These are phyloP conservation scores for Nomada goodeniana DNA, from an alignment of 2,888 invertebrate genomes.

Conservation along the genomic window DNA sequence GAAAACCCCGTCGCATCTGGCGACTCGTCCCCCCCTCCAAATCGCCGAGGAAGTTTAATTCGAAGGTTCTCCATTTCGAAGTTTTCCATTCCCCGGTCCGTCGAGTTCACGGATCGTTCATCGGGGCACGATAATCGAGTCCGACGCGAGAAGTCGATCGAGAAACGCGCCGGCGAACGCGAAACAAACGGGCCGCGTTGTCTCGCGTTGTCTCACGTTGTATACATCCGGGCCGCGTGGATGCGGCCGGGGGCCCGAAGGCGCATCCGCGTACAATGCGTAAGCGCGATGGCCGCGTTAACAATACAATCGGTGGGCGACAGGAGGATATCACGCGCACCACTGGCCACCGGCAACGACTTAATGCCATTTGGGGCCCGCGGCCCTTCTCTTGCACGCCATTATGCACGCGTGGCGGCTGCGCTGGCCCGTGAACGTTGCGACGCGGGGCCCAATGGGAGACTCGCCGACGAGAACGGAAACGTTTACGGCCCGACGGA, in stretches of 20 bases:
- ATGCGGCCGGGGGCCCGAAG: slow-evolving; percentile 37
- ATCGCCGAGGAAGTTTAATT: background rate
- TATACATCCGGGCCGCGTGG: slow-evolving; percentile 38
- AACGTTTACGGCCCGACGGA: slow-evolving; percentile 41
- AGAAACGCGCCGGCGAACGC: slow-evolving; percentile 25
- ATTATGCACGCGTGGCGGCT: slow-evolving; percentile 70
- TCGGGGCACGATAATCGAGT: too few relatives aligned
- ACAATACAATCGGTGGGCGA: slow-evolving; percentile 69
- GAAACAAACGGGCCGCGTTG: slow-evolving; percentile 68
- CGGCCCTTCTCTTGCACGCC: slow-evolving; percentile 54
- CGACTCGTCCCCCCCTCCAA: too few relatives aligned
- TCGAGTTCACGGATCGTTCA: background rate
- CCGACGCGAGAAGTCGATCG: slow-evolving; percentile 45
- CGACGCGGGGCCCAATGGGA: slow-evolving; percentile 53
- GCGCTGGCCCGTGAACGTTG: slow-evolving; percentile 60
- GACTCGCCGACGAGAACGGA: slow-evolving; percentile 37
- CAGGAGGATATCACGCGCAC: slow-evolving; percentile 69
- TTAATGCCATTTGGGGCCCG: slow-evolving; percentile 73
- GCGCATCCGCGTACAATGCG: slow-evolving; percentile 37
- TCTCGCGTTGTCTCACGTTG: slow-evolving; percentile 30
- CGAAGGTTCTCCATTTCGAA: background rate
- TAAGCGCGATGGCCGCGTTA: slow-evolving; percentile 35
- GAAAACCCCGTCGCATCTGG: too few relatives aligned
- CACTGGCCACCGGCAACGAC: slow-evolving; percentile 71
- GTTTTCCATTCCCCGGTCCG: background rate